phyloP scores from a whole-genome alignment of 2,888 invertebrate species.

The Ennomos quercinarius region DNA sequence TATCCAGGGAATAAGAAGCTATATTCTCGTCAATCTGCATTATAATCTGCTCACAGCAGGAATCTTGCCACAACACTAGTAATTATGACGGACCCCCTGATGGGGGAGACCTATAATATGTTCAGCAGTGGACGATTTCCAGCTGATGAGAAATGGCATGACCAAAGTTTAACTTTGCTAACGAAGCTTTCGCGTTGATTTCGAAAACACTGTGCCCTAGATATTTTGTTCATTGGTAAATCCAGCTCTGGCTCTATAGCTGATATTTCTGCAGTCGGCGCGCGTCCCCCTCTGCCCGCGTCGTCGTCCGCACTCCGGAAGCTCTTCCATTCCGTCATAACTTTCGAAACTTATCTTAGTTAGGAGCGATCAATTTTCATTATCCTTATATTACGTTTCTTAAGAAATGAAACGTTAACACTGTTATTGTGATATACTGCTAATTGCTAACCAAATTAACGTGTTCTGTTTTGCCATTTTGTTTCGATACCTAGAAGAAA shows the following conservation, averaged over 20 bases:
- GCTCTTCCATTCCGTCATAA: slow-evolving; percentile 75
- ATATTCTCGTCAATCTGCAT: too few relatives aligned
- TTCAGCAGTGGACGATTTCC: too few relatives aligned
- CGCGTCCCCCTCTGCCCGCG: slow-evolving; percentile 29
- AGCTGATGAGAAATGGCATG: too few relatives aligned
- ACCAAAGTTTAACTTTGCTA: too few relatives aligned
- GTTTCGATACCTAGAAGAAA: slow-evolving; percentile 11
- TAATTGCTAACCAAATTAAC: slow-evolving; percentile 32
- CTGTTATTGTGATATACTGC: slow-evolving; percentile 45
- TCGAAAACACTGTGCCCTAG: background rate
- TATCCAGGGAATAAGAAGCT: too few relatives aligned
- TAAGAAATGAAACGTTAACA: slow-evolving; percentile 57
- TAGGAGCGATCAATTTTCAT: slow-evolving; percentile 82
- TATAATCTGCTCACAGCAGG: too few relatives aligned
- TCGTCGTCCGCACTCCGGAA: slow-evolving; percentile 45
- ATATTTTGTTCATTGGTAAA: background rate
- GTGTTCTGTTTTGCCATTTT: slow-evolving; percentile 17
- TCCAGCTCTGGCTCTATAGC: slow-evolving; percentile 1
- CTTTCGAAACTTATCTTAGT: slow-evolving; percentile 81
- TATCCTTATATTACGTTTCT: slow-evolving; percentile 73
- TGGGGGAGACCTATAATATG: too few relatives aligned
- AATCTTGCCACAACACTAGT: too few relatives aligned
- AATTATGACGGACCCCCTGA: too few relatives aligned
- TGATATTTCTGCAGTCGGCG: slow-evolving; percentile 34
- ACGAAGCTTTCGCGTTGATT: too few relatives aligned